A percentile compares a stretch with the other conserved stretches of the same genome.
Conservation (phyloP, 2,113 vertebrate species). For the Anhinga anhinga region DNA sequence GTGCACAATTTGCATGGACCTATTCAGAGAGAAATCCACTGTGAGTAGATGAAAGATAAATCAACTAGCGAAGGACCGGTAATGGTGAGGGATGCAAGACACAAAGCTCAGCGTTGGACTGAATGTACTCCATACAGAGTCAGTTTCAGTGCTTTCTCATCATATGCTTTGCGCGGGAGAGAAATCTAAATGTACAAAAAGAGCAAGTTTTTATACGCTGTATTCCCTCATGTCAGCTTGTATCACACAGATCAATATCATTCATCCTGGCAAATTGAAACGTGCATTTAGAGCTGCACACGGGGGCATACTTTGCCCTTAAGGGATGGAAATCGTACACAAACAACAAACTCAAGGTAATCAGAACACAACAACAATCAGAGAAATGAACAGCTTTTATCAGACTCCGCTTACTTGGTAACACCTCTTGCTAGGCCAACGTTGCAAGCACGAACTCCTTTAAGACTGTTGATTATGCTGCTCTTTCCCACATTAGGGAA, state of each 20-base stretch:
- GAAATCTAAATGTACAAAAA: neutral
- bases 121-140: constrained; percentile 67
- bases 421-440: constrained; percentile 83
- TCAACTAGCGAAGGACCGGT: neutral
- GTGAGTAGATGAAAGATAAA: neutral
- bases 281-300: neutral
- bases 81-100: neutral
- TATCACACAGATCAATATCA: neutral
- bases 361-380: neutral
- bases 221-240: neutral
- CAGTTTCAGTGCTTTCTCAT: constrained; percentile 72
- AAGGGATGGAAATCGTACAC: neutral
- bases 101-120: constrained; percentile 80
- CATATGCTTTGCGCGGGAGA: constrained; percentile 61
- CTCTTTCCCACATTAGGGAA: constrained; percentile 98
- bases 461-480: constrained; percentile 94
- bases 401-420: constrained; percentile 82
- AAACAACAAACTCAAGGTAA: neutral
- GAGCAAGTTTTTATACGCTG: neutral
- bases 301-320: neutral
- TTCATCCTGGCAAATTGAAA: neutral
- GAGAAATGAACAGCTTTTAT: neutral
- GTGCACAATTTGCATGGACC: constrained; percentile 84
- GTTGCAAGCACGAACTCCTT: constrained; percentile 80
- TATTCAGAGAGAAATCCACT: constrained; percentile 35